Conservation (phyloP, 2,797 vertebrate genomes). For the Gymnopithys bicolor region DNA sequence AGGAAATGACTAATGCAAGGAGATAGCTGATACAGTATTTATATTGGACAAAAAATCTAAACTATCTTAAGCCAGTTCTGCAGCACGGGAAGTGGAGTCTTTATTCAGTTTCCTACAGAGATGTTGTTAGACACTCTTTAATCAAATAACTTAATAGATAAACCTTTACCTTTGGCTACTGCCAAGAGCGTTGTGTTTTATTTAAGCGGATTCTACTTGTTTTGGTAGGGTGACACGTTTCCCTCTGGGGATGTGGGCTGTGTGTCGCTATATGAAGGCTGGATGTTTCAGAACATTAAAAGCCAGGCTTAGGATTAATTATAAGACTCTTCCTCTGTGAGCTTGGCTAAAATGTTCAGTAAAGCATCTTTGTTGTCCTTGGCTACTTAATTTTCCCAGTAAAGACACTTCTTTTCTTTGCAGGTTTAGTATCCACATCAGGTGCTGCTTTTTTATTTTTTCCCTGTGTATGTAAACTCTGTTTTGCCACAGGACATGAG, state of each 20-base stretch:
- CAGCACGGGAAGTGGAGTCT: conserved; percentile 79
- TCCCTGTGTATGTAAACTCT: neutral
- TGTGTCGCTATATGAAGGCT: neutral
- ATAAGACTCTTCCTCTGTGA: neutral
- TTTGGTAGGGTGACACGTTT: neutral
- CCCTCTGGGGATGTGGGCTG: neutral
- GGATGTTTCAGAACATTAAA: neutral
- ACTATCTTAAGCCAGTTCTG: conserved; percentile 58
- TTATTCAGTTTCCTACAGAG: conserved; percentile 76
- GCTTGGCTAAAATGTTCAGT: neutral
- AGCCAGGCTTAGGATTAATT: neutral
- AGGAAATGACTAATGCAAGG: conserved; percentile 85
- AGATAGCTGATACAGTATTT: conserved; percentile 83
- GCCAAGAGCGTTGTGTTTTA: conserved; percentile 38
- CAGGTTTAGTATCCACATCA: neutral
- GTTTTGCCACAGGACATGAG: neutral
- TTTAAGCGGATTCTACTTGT: conserved; percentile 3
- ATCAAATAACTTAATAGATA: conserved; percentile 36
- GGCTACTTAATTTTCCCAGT: neutral
- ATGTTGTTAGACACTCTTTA: conserved; percentile 66
- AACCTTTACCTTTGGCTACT: conserved; percentile 64
- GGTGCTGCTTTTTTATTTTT: neutral
- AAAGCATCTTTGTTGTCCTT: neutral
- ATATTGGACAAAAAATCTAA: conserved; percentile 77
- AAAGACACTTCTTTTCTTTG: neutral